phyloP scores from a whole-genome alignment of 2,888 invertebrate genomes.

The Cataglyphis altisquamis region DNA sequence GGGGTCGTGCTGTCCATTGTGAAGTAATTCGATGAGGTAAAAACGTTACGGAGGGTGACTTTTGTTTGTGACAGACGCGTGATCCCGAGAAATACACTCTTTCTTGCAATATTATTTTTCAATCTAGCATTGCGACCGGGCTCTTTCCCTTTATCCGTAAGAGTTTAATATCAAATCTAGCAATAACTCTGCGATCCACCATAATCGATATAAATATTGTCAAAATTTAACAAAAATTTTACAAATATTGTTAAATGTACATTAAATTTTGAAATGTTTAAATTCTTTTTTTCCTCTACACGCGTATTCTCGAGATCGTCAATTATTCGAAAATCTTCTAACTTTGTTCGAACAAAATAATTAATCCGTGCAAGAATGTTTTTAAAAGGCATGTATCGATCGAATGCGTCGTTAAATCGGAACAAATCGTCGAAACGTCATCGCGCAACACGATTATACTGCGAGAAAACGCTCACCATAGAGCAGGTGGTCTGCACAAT shows the following conservation, averaged over 20 bases:
- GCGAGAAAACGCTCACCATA: slow-evolving; percentile 64
- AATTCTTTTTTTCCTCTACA: background rate
- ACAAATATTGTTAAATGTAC: background rate
- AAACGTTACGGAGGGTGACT: slow-evolving; percentile 71
- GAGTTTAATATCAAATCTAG: background rate
- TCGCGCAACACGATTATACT: slow-evolving; percentile 42
- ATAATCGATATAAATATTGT: background rate
- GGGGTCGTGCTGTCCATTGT: slow-evolving; percentile 75
- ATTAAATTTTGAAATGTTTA: background rate
- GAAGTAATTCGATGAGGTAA: slow-evolving; percentile 78
- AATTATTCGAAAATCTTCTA: background rate
- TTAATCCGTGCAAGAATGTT: background rate
- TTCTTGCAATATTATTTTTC: slow-evolving; percentile 8
- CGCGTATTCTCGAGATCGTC: background rate
- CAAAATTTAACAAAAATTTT: background rate
- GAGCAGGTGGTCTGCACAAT: slow-evolving; percentile 78
- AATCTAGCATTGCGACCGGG: background rate
- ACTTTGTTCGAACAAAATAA: background rate
- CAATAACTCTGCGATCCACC: background rate
- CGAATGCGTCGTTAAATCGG: background rate
- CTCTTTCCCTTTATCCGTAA: no score
- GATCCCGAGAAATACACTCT: slow-evolving; percentile 29
- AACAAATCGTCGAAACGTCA: background rate
- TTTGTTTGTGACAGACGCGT: slow-evolving; percentile 51
- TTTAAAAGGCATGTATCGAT: background rate